Base-by-base conservation (phyloP, 2,797 vertebrate genomes). In the Danio kyathit region DNA sequence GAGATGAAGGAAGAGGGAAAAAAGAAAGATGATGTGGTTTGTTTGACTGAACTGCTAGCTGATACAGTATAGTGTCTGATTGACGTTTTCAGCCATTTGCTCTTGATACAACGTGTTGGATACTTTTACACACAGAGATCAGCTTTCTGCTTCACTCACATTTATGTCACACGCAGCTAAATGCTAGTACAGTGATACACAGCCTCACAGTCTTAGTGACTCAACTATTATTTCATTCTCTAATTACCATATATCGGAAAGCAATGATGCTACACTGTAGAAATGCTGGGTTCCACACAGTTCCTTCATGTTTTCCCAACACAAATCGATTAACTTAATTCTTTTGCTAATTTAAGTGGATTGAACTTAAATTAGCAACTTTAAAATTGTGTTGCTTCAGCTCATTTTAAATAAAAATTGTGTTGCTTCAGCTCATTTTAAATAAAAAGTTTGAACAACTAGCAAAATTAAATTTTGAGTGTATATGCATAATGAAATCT, bases 41-140 rank as follows among this genome's bases (percentile, higher is more conserved):
- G 43, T 16, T 14, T 52, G 17, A 14, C 21, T 52, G 17, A 56
- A 43, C 46, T 52, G 17, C 44, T 44, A 17, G 40, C 52, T 70
- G 17, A 70, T 69, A 51, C n/a, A 60, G n/a, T 69, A 51, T 8
- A 43, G 40, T 57, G 56, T 77, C 40, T 44, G 63, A 38, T 57
- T 4, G 46, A 54, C 29, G 19, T 72, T 13, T 52, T 29, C 19
- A 52, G 40, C 67, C 13, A 38, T 71, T 61, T 48, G 38, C n/a
- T 79, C 57, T 38, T 70, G 59, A 79, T 41, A 52, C 59, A 43
- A 67, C 14, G 61, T 44, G 16, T 60, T 21, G 72, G 46, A 70
- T 70, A 40, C 19, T 57, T 72, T 82, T 77, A 71, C 72, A 64
- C 17, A 38, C 16, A 63, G 77, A 72, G 40, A 80, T 80, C 48